Conservation (phyloP, 2,113 vertebrate species). For the Bombycilla garrulus region DNA sequence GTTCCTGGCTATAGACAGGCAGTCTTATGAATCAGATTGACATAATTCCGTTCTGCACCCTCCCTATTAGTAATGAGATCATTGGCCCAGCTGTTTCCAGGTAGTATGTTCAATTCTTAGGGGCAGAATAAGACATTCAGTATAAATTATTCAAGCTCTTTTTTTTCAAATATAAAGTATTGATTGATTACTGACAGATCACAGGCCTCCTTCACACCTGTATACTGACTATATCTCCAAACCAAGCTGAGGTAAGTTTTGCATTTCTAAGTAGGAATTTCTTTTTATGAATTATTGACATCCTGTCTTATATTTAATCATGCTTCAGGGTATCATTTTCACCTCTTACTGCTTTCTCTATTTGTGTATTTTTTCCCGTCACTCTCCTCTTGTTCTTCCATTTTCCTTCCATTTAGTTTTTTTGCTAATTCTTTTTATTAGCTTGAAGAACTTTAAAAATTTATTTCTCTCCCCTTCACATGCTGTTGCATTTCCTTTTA, state of each 20-base stretch:
- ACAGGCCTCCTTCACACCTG: not conserved
- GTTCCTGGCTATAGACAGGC: not conserved
- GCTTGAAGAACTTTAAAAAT: not conserved
- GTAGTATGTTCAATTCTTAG: not conserved
- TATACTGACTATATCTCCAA: not conserved
- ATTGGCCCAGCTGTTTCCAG: not conserved
- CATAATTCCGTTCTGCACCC: not conserved
- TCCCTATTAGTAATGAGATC: not conserved
- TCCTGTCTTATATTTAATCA: not conserved
- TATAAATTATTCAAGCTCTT: not conserved
- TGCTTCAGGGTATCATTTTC: not conserved
- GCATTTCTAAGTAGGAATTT: not conserved
- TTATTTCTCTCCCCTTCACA: not conserved
- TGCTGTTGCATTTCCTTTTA: not conserved
- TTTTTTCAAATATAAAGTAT: not conserved
- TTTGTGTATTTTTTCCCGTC: not conserved
- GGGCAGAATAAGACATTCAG: not conserved
- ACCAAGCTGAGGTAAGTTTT: not conserved
- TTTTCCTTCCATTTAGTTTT: not conserved
- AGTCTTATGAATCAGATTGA: not conserved
- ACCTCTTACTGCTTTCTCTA: not conserved
- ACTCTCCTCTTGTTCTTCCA: not conserved
- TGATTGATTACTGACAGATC: not conserved
- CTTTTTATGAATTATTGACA: not conserved
- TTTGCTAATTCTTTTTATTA: not conserved